A percentile compares a stretch with the other conserved stretches of the same genome.
phyloP scores from a whole-genome alignment of 2,797 vertebrate genomes.

The Hylomyscus alleni region DNA sequence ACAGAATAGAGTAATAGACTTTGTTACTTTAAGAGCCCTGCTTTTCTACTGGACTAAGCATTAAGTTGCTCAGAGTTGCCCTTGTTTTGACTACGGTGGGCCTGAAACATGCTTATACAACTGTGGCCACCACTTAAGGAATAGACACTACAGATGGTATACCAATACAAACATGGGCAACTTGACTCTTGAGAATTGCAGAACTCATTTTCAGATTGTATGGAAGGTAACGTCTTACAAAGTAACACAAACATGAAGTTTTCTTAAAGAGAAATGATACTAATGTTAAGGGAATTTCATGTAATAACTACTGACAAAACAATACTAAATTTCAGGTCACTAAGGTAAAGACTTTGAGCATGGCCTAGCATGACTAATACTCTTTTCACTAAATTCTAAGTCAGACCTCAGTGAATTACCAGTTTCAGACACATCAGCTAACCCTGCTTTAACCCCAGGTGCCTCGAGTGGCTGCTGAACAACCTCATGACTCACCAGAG shows the following conservation, averaged over 20 bases:
- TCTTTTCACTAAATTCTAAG: slow-evolving; percentile 64
- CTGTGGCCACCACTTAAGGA: slow-evolving; percentile 18
- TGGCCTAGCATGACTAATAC: slow-evolving; percentile 75
- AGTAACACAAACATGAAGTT: slow-evolving; percentile 60
- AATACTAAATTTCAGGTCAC: slow-evolving; percentile 73
- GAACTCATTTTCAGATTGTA: slow-evolving; percentile 46
- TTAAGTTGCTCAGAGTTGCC: slow-evolving; percentile 56
- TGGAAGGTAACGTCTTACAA: slow-evolving; percentile 25
- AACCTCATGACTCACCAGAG: slow-evolving; percentile 99
- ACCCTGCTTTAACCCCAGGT: slow-evolving; percentile 89
- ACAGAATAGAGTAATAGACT: background rate
- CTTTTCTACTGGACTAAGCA: slow-evolving; percentile 65
- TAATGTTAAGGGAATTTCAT: slow-evolving; percentile 71
- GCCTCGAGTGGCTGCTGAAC: slow-evolving; percentile 98
- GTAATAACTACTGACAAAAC: slow-evolving; percentile 79
- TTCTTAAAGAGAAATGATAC: slow-evolving; percentile 64
- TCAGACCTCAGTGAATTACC: slow-evolving; percentile 30
- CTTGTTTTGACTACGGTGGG: slow-evolving; percentile 42
- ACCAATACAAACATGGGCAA: background rate
- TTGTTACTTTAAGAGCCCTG: slow-evolving; percentile 35
- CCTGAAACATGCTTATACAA: slow-evolving; percentile 32
- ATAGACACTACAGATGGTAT: background rate
- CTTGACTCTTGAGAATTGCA: slow-evolving; percentile 59
- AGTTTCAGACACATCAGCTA: slow-evolving; percentile 14
- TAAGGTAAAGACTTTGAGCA: slow-evolving; percentile 72